Percentiles rank a stretch among this genome's conserved stretches.
Evolutionary conservation across 1,140 invertebrate genomes (phyloP).

Genomic region (Saccostrea echinata): DNA sequence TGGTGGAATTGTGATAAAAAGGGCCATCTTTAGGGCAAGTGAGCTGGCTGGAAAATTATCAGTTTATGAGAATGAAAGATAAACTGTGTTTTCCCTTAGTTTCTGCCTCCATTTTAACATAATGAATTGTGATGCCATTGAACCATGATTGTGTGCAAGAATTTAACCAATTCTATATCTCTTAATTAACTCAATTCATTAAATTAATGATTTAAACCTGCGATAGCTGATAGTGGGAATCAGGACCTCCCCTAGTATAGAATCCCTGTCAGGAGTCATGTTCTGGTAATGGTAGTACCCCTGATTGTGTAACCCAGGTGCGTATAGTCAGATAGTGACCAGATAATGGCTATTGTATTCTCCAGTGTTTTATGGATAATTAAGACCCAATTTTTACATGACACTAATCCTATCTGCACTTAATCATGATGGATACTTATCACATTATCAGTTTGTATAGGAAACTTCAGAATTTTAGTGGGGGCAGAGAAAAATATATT

Average conservation of each 20-base stretch:
- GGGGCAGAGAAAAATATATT: background rate
- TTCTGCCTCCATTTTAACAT: background rate
- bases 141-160: background rate
- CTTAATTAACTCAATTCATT: background rate
- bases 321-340: background rate
- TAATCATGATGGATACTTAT: constrained; percentile 15
- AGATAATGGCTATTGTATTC: constrained; percentile 5
- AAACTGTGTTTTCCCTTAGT: background rate
- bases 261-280: background rate
- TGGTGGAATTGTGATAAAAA: background rate
- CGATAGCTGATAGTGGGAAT: background rate
- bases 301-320: background rate
- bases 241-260: background rate
- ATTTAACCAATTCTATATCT: background rate
- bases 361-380: constrained; percentile 6
- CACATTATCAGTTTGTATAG: background rate
- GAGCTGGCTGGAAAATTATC: background rate
- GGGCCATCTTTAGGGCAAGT: background rate
- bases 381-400: constrained; percentile 19
- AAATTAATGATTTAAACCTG: background rate
- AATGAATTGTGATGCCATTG: background rate
- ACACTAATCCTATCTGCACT: constrained; percentile 20
- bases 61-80: background rate
- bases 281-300: constrained; percentile 1
- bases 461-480: background rate